These are phyloP conservation scores for Diorhabda sublineata DNA, from an alignment of 1,140 invertebrate genomes.

Conservation along the genomic window DNA sequence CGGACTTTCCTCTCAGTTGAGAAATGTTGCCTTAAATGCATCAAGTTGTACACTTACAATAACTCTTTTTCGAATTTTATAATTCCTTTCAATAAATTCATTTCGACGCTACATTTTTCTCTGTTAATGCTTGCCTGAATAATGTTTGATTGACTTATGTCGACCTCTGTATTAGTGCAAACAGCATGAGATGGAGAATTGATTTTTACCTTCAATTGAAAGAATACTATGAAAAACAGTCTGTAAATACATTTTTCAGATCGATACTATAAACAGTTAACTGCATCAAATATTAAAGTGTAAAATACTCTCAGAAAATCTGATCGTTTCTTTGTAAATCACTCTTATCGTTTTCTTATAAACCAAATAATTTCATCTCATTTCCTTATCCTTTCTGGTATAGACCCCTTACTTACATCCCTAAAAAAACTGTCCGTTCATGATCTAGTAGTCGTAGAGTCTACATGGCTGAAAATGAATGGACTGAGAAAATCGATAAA, in stretches of 20 bases:
- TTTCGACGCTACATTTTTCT: no score
- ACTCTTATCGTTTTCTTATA: background rate
- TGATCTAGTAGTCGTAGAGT: slow-evolving; percentile 18
- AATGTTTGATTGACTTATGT: no score
- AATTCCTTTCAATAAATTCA: no score
- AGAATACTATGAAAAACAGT: background rate
- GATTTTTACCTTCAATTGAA: background rate
- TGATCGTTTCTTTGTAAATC: background rate
- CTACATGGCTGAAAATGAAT: slow-evolving; percentile 22
- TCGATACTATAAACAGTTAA: background rate
- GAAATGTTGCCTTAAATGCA: no score
- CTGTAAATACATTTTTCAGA: background rate
- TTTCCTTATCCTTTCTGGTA: background rate
- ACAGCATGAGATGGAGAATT: no score
- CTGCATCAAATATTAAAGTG: background rate
- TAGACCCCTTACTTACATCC: slow-evolving; percentile 4
- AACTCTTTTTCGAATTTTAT: no score
- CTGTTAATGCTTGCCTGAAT: no score
- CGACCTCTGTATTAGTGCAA: no score
- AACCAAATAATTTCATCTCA: background rate
- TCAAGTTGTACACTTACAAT: no score
- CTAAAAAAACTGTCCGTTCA: slow-evolving; percentile 7
- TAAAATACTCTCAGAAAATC: background rate
- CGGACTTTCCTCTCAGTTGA: no score
- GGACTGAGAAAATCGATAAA: slow-evolving; percentile 21